Evolutionary conservation across 2,888 invertebrate genomes (phyloP).

Genomic region (Pollenia angustigena): DNA sequence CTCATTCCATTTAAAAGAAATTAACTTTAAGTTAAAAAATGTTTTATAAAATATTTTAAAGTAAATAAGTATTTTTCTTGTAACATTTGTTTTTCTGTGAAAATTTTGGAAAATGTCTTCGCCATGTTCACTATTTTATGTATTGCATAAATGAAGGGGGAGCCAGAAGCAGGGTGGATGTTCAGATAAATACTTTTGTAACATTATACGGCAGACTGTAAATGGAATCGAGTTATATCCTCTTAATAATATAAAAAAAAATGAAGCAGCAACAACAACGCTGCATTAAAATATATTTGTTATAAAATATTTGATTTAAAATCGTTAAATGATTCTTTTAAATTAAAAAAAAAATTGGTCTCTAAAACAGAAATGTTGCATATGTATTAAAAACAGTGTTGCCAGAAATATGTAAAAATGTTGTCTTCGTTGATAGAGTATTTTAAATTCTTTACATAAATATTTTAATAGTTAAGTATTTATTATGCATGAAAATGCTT

Average conservation of each 20-base stretch:
- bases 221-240: slow-evolving; percentile 72
- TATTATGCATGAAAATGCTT: too few species aligned
- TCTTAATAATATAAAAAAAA: slow-evolving; percentile 66
- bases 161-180: neutral
- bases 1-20: slow-evolving; percentile 33
- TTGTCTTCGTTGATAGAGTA: too few species aligned
- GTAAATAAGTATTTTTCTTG: slow-evolving; percentile 14
- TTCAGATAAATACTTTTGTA: slow-evolving; percentile 29
- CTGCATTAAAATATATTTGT: neutral
- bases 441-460: too few species aligned
- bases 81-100: slow-evolving; percentile 32
- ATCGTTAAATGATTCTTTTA: slow-evolving; percentile 16
- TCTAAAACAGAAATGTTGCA: neutral
- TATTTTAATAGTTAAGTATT: too few species aligned
- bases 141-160: neutral
- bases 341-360: neutral
- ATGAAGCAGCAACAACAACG: slow-evolving; percentile 30
- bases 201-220: slow-evolving; percentile 41
- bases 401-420: too few species aligned
- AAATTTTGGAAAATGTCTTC: slow-evolving; percentile 18
- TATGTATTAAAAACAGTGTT: neutral
- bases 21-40: slow-evolving; percentile 52
- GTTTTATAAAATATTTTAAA: slow-evolving; percentile 44
- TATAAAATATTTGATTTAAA: slow-evolving; percentile 53
- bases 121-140: slow-evolving; percentile 34